Evolutionary conservation across 2,888 invertebrate species (phyloP), one percentile per base, ranked within the genome.

Genomic region (Tethea ocularis): DNA sequence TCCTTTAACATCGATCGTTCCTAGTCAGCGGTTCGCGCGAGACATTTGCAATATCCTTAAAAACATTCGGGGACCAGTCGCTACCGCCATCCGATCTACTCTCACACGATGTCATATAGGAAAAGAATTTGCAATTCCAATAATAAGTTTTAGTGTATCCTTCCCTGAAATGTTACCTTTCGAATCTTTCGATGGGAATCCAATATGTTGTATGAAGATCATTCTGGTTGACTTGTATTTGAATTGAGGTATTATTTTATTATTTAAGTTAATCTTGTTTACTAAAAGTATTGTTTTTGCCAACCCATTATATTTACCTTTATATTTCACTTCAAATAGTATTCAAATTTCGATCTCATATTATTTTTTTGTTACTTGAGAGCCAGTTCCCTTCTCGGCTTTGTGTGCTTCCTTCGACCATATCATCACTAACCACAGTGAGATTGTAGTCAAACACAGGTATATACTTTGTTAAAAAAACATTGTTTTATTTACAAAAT

Each of bases 31-130:
- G 78, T 78, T 77, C 76, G 75, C 68, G 60, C 70, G 82, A 80
- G 82, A 85, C 83, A 84, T 83, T 83, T 84, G 86, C 86, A 88
- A 88, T 89, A 87, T 88, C 83, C 87, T 86, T 87, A 88, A 88
- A 86, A 86, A 83, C 86, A 83, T 86, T 84, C 71, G 80, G 76
- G 80, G 77, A 69, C 78, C 46, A 46, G 46, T 46, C 46, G 71
- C 71, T 74, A 70, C 77, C 20, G 46, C n/a, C 46, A 74, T 73
- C 77, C 68, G 74, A 74, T 77, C 72, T 71, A 71, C 75, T 74
- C 54, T 53, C 33, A 54, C 36, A 22, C 75, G 76, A 76, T 77
- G 72, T 78, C 72, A 77, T 75, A 77, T 72, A 78, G 74, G 77
- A 74, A 78, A 78, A 75, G 81, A 80, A 82, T 80, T 80, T 77